Base-by-base conservation (phyloP, 2,113 vertebrate species). In the Cephalopholis sonnerati region DNA sequence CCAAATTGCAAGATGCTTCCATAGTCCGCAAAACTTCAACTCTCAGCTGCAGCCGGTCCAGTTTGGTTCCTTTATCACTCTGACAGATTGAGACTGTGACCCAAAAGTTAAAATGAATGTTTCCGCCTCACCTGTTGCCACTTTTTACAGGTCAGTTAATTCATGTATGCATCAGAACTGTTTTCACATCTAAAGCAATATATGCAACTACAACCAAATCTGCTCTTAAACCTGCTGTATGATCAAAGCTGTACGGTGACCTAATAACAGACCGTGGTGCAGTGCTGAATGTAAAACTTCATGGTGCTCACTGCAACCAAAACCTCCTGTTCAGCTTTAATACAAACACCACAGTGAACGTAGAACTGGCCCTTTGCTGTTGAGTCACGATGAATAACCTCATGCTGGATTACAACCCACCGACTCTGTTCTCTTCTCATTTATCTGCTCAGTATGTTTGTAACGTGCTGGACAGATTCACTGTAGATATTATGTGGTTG, bases 291-390 rank as follows among this genome's bases (percentile, higher is more conserved):
- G 92, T 94, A 89, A 41, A 36, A 87, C 55, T 72, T 41, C 57
- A 81, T 79, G 93, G 93, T 94, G 94, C 93, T 96, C 81, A 72
- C 69, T 87, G 83, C 81, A 78, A 73, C 85, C 80, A 72, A 83
- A 91, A 79, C 67, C 74, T 86, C 61, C 66, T 79, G 48, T 81
- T 58, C 62, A 84, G 59, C 73, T 80, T 91, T 69, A 81, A 54
- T 41, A 41, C 79, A 5, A 80, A 36, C 46, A 55, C 62, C 32
- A 73, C 71, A 22, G 16, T 73, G 54, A 65, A 63, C 41, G 5
- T 68, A 71, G 8, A 63, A 63, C 71, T 41, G 57, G 64, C 50
- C 71, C 55, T 66, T 71, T 61, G 15, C 32, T 57, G 18, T 86
- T 61, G 2, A 27, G 44, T 78, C 68, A 41, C 59, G 32, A 24